phyloP scores from a whole-genome alignment of 2,888 invertebrate species.

The Acleris sparsana region DNA sequence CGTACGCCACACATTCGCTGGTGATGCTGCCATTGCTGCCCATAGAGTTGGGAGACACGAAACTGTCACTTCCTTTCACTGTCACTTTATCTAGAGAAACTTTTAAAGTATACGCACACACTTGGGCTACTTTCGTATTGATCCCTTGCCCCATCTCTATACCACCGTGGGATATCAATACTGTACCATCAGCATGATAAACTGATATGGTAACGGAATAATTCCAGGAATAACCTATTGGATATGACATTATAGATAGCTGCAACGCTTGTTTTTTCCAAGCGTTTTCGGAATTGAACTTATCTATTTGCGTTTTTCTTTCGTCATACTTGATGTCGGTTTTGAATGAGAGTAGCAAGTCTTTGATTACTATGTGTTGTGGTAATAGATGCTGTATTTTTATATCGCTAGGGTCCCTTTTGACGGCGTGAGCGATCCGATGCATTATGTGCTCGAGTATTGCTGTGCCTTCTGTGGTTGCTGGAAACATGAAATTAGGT shows the following conservation, averaged over 20 bases:
- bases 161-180: constrained; percentile 87
- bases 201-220: constrained; percentile 85
- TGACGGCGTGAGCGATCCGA: constrained; percentile 81
- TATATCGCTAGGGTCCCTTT: constrained; percentile 84
- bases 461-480: constrained; percentile 82
- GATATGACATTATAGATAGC: constrained; percentile 86
- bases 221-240: constrained; percentile 77
- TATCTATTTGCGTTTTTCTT: constrained; percentile 74
- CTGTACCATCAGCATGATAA: constrained; percentile 86
- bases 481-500: constrained; percentile 47
- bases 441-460: constrained; percentile 87
- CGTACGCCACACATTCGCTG: constrained; percentile 87
- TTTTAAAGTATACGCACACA: constrained; percentile 86
- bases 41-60: constrained; percentile 86
- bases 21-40: constrained; percentile 88
- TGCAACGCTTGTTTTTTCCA: constrained; percentile 89
- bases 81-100: constrained; percentile 84
- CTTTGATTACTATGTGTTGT: constrained; percentile 57
- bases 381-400: constrained; percentile 77
- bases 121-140: constrained; percentile 86
- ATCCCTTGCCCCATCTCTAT: constrained; percentile 91
- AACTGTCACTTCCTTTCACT: constrained; percentile 86
- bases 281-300: constrained; percentile 86
- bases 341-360: constrained; percentile 84
- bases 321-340: constrained; percentile 81